Conservation (phyloP, 2,797 vertebrate species). For the Menidia menidia region DNA sequence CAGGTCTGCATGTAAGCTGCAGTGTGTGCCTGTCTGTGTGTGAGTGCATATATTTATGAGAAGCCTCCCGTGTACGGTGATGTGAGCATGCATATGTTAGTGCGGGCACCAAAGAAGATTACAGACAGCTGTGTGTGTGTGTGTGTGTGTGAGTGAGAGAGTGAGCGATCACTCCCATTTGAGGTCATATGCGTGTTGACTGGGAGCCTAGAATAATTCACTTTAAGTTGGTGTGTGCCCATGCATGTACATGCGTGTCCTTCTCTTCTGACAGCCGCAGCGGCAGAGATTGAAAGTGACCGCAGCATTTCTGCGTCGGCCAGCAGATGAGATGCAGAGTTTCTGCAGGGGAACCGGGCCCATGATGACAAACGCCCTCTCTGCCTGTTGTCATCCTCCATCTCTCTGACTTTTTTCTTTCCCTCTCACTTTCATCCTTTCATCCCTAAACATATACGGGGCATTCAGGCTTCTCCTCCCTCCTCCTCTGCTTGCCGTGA, state of each 20-base stretch:
- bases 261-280: slow-evolving; percentile 36
- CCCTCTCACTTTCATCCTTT: background rate
- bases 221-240: slow-evolving; percentile 22
- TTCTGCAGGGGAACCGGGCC: slow-evolving; percentile 32
- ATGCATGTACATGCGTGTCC: background rate
- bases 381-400: slow-evolving; percentile 25
- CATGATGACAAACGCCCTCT: slow-evolving; percentile 6
- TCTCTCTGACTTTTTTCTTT: background rate
- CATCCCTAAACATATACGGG: background rate
- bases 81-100: slow-evolving; percentile 74
- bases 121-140: slow-evolving; percentile 20
- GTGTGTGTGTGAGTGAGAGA: slow-evolving; percentile 23
- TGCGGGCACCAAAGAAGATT: slow-evolving; percentile 32
- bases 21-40: slow-evolving; percentile 44
- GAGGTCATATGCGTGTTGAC: slow-evolving; percentile 59
- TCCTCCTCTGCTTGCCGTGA: slow-evolving; percentile 13
- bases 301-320: slow-evolving; percentile 60
- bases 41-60: slow-evolving; percentile 64
- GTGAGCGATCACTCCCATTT: slow-evolving; percentile 36
- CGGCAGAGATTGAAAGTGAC: slow-evolving; percentile 65
- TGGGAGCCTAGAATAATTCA: slow-evolving; percentile 51
- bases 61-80: slow-evolving; percentile 46
- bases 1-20: slow-evolving; percentile 35
- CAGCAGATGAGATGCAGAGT: slow-evolving; percentile 48
- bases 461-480: slow-evolving; percentile 3